Conservation (phyloP, 2,113 vertebrate species). For the Clarias macrocephalus region DNA sequence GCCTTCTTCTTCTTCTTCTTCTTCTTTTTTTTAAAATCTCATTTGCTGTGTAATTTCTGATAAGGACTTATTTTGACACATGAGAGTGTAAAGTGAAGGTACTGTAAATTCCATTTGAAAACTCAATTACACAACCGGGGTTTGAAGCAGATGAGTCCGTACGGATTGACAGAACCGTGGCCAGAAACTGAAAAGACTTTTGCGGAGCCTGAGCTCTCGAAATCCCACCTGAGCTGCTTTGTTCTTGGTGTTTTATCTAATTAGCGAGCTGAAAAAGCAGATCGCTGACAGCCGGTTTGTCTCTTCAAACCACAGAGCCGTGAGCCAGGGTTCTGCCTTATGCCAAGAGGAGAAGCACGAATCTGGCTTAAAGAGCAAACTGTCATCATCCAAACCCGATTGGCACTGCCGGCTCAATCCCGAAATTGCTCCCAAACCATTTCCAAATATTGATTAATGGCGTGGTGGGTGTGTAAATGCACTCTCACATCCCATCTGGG, state of each 20-base stretch:
- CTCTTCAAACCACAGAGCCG: constrained; percentile 27
- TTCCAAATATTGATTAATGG: constrained; percentile 61
- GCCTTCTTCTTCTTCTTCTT: not conserved
- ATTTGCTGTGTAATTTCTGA: constrained; percentile 22
- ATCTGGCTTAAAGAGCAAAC: constrained; percentile 21
- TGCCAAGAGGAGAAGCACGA: constrained; percentile 32
- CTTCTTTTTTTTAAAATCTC: not conserved
- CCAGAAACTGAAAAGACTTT: not conserved
- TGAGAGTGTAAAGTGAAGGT: constrained; percentile 18
- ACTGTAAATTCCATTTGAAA: constrained; percentile 40
- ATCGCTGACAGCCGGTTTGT: constrained; percentile 40
- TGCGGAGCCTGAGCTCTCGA: constrained; percentile 19
- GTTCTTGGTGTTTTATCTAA: constrained; percentile 47
- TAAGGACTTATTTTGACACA: constrained; percentile 27
- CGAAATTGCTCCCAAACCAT: constrained; percentile 46
- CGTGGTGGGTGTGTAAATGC: constrained; percentile 41
- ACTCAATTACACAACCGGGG: constrained; percentile 25
- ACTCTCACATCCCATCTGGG: constrained; percentile 37
- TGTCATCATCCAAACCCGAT: constrained; percentile 24
- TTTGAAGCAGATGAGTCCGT: constrained; percentile 28
- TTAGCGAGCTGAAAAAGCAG: constrained; percentile 44
- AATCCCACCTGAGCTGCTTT: constrained; percentile 33
- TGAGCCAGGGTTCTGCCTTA: constrained; percentile 14
- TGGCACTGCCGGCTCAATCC: constrained; percentile 33
- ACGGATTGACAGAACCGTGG: not conserved